phyloP scores from a whole-genome alignment of 2,113 vertebrate species.

The Tauraco erythrolophus region DNA sequence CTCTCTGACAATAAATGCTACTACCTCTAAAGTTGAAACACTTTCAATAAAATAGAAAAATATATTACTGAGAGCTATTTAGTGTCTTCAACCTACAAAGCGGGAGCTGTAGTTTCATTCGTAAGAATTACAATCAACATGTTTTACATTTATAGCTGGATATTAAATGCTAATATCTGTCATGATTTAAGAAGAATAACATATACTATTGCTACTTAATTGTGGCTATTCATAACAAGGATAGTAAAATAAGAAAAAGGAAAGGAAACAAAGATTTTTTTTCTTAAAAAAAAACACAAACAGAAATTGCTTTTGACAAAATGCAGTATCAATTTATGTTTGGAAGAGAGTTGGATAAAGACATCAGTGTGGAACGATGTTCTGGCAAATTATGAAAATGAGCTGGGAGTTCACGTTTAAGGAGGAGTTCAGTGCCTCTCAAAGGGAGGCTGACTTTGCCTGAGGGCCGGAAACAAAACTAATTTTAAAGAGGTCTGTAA shows the following conservation, averaged over 20 bases:
- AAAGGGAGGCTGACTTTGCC: not conserved
- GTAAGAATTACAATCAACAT: not conserved
- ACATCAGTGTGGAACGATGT: not conserved
- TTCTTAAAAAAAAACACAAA: not conserved
- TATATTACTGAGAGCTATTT: not conserved
- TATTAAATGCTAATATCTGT: not conserved
- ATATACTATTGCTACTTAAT: not conserved
- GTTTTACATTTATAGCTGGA: not conserved
- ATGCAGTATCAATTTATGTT: not conserved
- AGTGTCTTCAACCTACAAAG: not conserved
- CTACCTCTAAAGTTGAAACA: not conserved
- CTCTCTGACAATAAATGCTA: not conserved
- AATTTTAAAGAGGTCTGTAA: not conserved
- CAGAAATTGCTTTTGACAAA: not conserved
- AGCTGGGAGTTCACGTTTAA: not conserved
- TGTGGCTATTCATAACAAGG: not conserved
- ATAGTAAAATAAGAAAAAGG: not conserved
- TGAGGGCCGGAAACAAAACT: not conserved
- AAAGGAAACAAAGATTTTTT: not conserved
- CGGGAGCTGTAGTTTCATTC: not conserved
- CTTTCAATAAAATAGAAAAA: not conserved
- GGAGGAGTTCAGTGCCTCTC: not conserved
- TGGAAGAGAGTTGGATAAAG: not conserved
- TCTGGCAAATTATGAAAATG: slow-evolving; percentile 1
- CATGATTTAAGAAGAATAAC: not conserved